Conservation (phyloP, 2,797 vertebrate genomes). For the Acridotheres tristis region DNA sequence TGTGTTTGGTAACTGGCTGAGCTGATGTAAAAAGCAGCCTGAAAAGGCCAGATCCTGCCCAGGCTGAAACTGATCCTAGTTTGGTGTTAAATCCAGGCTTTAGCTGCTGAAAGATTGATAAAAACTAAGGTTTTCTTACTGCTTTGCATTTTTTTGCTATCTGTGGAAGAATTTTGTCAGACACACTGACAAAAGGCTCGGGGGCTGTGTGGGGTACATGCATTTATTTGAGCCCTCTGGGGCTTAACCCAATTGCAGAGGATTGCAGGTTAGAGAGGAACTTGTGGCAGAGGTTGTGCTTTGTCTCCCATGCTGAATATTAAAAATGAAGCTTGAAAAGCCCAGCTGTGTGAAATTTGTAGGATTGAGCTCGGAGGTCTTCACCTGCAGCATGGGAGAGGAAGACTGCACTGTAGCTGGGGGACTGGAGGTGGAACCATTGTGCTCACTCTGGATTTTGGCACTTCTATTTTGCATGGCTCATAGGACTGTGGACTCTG, state of each 20-base stretch:
- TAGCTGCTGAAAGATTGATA: background rate
- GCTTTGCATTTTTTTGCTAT: background rate
- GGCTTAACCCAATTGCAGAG: background rate
- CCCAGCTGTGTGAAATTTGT: background rate
- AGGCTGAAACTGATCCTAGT: background rate
- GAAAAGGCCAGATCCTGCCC: too few species aligned
- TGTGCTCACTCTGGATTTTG: background rate
- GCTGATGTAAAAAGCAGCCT: background rate
- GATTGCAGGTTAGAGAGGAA: background rate
- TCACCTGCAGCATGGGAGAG: background rate
- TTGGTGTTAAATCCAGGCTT: background rate
- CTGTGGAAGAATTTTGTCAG: background rate
- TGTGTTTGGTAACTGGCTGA: background rate
- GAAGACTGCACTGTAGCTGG: background rate
- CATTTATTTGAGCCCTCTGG: background rate
- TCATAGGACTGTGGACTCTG: fast-evolving
- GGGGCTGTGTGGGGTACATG: fast-evolving
- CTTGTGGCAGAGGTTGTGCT: background rate
- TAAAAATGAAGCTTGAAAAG: background rate
- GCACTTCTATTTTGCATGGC: background rate
- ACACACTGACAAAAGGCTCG: too few species aligned
- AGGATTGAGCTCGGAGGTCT: background rate
- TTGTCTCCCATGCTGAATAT: background rate
- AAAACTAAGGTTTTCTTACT: background rate
- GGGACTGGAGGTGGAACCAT: background rate